phyloP scores from a whole-genome alignment of 2,888 invertebrate species.

The Eupithecia centaureata region DNA sequence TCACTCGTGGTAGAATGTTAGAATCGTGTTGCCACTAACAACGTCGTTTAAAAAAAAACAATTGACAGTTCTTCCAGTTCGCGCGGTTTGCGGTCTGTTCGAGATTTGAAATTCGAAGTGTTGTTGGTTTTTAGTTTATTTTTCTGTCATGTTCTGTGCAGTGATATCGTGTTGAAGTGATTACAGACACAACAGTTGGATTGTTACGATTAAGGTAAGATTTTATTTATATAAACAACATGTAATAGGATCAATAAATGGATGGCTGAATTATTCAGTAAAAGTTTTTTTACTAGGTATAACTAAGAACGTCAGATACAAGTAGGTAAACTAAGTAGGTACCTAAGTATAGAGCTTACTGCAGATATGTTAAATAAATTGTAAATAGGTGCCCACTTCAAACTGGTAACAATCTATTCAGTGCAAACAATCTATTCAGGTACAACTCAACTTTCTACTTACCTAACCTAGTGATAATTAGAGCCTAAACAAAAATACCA shows the following conservation, averaged over 20 bases:
- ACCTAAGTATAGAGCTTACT: not conserved
- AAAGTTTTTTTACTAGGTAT: not conserved
- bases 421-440: not conserved
- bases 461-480: not conserved
- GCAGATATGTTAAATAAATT: not conserved
- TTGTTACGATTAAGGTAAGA: slow-evolving; percentile 37
- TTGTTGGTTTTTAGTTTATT: slow-evolving; percentile 25
- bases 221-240: no score
- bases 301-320: no score
- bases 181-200: slow-evolving; percentile 11
- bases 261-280: not conserved
- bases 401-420: not conserved
- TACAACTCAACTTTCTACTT: not conserved
- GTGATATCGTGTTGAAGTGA: slow-evolving; percentile 27
- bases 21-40: slow-evolving; percentile 30
- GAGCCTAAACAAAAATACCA: not conserved
- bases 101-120: slow-evolving; percentile 24
- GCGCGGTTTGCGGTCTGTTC: slow-evolving; percentile 33
- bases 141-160: slow-evolving; percentile 21
- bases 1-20: slow-evolving; percentile 46
- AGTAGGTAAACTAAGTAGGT: no score
- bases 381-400: not conserved
- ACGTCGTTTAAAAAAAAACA: slow-evolving; percentile 35
- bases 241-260: no score
- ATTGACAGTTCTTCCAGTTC: slow-evolving; percentile 22